Evolutionary conservation across 2,888 invertebrate species (phyloP), one percentile per base, ranked within the genome.

Genomic region (Lochmaea crataegi): DNA sequence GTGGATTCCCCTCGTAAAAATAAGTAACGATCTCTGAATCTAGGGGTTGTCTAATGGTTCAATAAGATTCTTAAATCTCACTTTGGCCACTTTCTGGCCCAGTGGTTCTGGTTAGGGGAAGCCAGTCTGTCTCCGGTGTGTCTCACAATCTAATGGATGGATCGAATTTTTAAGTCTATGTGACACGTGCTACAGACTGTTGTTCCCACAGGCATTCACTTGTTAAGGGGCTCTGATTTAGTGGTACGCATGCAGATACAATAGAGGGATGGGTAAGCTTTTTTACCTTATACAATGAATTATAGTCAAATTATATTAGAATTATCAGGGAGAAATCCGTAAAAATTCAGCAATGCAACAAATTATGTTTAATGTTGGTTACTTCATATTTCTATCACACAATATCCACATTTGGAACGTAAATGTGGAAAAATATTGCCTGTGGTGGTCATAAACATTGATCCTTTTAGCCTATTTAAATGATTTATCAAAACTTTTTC

Each of bases 21-120:
- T 63, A 63, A 58, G 63, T 72, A 65, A 72, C 72, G 65, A 68
- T 64, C 65, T 53, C 42, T 58, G 63, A 68, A 58, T 68, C 70
- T 38, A 65, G 70, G 69, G 77, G 79, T 78, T 77, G 78, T 80
- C 80, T 82, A 82, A 83, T 83, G 83, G 83, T 80, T 81, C 83
- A 82, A 83, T 83, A 82, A 84, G 84, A 84, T 82, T 83, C 83
- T 85, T 84, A 85, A 84, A 85, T 85, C 84, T 83, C 83, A 84
- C 83, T 84, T 83, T 83, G 82, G 83, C 82, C 84, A 84, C 84
- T 84, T 84, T 84, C 83, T 84, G 80, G 81, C 80, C 83, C 81
- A 78, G 77, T 79, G 82, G 78, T 77, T 82, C 73, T 76, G 78
- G 77, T 74, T 78, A 72, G 80, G 77, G 77, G 80, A 73, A 70